A percentile compares a stretch with the other conserved stretches of the same genome.
These are phyloP conservation scores for Nannoperca obscura DNA, from an alignment of 2,797 vertebrate species.

Conservation along the genomic window DNA sequence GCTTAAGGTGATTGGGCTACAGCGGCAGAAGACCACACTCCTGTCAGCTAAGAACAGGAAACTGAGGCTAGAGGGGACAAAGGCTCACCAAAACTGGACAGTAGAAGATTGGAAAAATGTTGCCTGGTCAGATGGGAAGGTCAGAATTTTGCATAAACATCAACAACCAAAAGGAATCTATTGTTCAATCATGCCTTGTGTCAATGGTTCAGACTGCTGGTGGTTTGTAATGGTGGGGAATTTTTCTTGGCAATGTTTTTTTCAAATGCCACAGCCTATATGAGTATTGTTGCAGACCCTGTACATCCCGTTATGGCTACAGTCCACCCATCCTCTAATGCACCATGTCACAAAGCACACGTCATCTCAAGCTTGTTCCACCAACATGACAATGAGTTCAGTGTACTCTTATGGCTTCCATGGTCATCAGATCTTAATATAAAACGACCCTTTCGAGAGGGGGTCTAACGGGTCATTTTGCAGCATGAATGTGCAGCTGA, in stretches of 20 bases:
- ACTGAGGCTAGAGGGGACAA: background rate
- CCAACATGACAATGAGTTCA: background rate
- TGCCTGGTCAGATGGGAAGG: too few species aligned
- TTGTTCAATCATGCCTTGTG: too few species aligned
- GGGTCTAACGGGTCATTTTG: constrained; percentile 53
- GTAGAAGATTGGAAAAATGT: background rate
- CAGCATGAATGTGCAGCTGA: constrained; percentile 65
- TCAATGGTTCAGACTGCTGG: background rate
- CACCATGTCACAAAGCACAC: background rate
- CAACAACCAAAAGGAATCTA: too few species aligned
- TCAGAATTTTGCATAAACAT: too few species aligned
- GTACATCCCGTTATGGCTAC: background rate
- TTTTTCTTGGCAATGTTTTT: background rate
- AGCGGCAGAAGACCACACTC: background rate
- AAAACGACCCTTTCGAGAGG: constrained; percentile 16
- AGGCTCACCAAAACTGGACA: background rate
- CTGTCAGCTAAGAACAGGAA: background rate
- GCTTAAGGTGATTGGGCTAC: too few species aligned
- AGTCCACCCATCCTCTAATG: background rate
- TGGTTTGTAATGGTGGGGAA: background rate
- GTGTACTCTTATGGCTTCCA: constrained; percentile 1
- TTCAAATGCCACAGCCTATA: background rate
- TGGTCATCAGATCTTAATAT: constrained; percentile 15
- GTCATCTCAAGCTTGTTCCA: background rate
- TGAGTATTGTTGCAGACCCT: background rate